Percentiles rank a stretch among this genome's conserved stretches.
phyloP scores from a whole-genome alignment of 2,888 invertebrate species.

The Cybosia mesomella region DNA sequence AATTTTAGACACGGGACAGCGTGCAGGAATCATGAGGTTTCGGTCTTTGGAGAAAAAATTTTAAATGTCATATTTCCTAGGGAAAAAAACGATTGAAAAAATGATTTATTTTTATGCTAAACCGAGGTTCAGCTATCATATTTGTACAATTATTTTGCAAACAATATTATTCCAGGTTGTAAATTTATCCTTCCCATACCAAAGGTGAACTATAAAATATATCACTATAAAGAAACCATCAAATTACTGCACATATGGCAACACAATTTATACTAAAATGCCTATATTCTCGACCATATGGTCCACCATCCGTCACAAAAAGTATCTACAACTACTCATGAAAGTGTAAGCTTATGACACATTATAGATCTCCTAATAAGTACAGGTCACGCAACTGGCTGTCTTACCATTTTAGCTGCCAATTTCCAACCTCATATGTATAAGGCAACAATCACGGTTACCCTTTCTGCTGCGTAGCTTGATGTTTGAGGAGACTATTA shows the following conservation, averaged over 20 bases:
- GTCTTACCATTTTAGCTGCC: conserved; percentile 51
- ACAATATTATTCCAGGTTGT: too few relatives aligned
- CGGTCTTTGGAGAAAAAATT: too few relatives aligned
- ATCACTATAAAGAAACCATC: conserved; percentile 2
- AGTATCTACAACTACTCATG: conserved; percentile 40
- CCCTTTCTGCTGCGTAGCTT: conserved; percentile 43
- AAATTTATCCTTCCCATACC: background rate
- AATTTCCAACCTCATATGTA: conserved; percentile 53
- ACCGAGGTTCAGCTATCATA: conserved; percentile 8
- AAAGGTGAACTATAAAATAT: background rate
- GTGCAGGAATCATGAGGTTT: too few relatives aligned
- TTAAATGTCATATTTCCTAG: background rate
- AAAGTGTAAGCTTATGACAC: conserved; percentile 49
- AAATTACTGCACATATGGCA: conserved; percentile 36
- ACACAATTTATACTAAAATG: conserved; percentile 22
- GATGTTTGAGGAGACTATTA: conserved; percentile 45
- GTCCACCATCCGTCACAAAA: conserved; percentile 32
- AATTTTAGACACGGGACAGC: too few relatives aligned
- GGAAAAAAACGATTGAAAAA: too few relatives aligned
- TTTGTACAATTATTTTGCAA: background rate
- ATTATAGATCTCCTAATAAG: conserved; percentile 56
- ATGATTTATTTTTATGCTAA: too few relatives aligned
- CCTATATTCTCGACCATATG: conserved; percentile 44
- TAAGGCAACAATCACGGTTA: conserved; percentile 36
- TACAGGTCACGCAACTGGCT: conserved; percentile 45